These are phyloP conservation scores for Atractosteus spatula DNA, from an alignment of 2,113 vertebrate species.

Conservation along the genomic window DNA sequence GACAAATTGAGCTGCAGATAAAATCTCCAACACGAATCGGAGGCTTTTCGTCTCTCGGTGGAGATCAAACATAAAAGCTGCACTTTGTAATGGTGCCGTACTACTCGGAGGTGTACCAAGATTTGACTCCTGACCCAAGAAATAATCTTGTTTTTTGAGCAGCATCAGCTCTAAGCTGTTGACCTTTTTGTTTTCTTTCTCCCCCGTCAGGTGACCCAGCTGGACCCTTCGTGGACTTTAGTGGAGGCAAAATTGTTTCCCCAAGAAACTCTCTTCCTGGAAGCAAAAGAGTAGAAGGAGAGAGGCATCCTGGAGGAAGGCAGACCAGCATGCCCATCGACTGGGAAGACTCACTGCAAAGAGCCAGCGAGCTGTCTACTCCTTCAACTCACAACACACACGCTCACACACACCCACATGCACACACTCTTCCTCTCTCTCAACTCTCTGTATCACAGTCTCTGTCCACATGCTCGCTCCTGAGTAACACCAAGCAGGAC, in stretches of 20 bases:
- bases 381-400: slow-evolving; percentile 26
- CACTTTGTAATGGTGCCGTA: no score
- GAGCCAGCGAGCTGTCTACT: slow-evolving; percentile 32
- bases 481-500: slow-evolving; percentile 41
- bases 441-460: neutral
- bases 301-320: slow-evolving; percentile 46
- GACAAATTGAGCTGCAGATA: no score
- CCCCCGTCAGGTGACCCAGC: slow-evolving; percentile 82
- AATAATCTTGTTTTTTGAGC: no score
- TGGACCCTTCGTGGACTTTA: slow-evolving; percentile 87
- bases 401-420: slow-evolving; percentile 33
- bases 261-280: slow-evolving; percentile 97
- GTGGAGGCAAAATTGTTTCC: slow-evolving; percentile 95
- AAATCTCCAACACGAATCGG: no score
- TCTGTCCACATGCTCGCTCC: neutral
- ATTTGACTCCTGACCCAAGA: no score
- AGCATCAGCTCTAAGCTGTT: neutral
- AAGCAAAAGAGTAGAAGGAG: slow-evolving; percentile 87
- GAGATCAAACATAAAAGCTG: no score
- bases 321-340: slow-evolving; percentile 40
- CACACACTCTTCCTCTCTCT: slow-evolving; percentile 13
- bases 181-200: slow-evolving; percentile 18
- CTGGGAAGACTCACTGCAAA: slow-evolving; percentile 50
- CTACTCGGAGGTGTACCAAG: no score
- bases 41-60: no score